Percentiles rank a stretch among this genome's conserved stretches.
phyloP scores from a whole-genome alignment of 92 coral and sea anemone species.

The Bergia puertoricense region DNA sequence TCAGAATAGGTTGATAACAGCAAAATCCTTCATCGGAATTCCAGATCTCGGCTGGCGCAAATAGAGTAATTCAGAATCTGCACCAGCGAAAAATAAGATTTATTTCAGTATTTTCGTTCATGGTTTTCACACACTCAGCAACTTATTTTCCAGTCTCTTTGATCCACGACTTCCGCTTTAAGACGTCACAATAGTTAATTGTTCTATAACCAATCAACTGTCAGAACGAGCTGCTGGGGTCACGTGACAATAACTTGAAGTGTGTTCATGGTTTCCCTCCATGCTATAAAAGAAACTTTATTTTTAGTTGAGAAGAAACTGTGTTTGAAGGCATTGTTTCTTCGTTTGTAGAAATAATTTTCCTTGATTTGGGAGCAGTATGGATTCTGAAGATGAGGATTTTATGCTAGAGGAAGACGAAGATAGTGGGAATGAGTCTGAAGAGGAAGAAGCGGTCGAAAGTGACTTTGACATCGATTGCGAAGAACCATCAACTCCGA shows the following conservation, averaged over 20 bases:
- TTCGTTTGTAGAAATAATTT: background rate
- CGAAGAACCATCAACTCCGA: constrained; percentile 90
- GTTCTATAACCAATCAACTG: constrained; percentile 67
- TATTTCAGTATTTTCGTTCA: background rate
- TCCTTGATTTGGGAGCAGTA: constrained; percentile 1
- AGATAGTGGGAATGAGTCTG: constrained; percentile 78
- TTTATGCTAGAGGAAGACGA: constrained; percentile 78
- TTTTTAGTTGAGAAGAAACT: constrained; percentile 21
- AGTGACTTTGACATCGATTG: constrained; percentile 95
- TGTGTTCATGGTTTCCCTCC: constrained; percentile 79
- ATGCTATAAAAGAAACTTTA: constrained; percentile 54
- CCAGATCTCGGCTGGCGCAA: background rate
- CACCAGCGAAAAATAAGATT: background rate
- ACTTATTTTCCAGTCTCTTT: background rate
- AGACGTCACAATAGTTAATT: constrained; percentile 43
- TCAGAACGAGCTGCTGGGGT: constrained; percentile 35
- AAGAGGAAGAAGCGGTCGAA: constrained; percentile 84
- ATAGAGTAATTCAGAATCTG: background rate
- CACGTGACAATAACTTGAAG: constrained; percentile 77
- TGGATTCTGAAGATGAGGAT: constrained; percentile 99
- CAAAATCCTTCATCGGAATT: background rate
- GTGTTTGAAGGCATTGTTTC: background rate
- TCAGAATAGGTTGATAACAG: background rate
- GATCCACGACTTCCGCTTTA: background rate
- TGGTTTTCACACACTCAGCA: background rate